A percentile compares a stretch with the other conserved stretches of the same genome.
phyloP scores from a whole-genome alignment of 2,888 invertebrate genomes.

The Taphrorychus bicolor region DNA sequence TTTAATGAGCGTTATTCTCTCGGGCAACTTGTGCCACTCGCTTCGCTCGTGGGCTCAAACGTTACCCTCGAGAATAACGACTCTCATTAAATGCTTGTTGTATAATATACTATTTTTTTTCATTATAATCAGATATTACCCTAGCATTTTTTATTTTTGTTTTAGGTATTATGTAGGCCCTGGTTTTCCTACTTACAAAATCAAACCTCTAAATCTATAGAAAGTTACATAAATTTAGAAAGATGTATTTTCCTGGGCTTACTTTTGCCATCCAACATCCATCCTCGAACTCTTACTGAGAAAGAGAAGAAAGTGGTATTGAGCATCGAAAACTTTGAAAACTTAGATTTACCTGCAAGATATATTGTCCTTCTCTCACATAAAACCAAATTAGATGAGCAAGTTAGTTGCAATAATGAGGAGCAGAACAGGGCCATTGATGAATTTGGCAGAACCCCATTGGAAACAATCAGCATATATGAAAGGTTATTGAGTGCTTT shows the following conservation, averaged over 20 bases:
- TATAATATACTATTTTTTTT: too few relatives aligned
- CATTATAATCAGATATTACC: too few relatives aligned
- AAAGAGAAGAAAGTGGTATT: slow-evolving; percentile 51
- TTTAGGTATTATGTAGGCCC: slow-evolving; percentile 46
- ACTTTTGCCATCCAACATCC: slow-evolving; percentile 43
- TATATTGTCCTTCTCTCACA: slow-evolving; percentile 51
- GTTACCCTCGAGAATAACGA: too few relatives aligned
- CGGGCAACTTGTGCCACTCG: too few relatives aligned
- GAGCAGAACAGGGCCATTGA: slow-evolving; percentile 46
- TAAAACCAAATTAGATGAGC: slow-evolving; percentile 48
- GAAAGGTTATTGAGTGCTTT: slow-evolving; percentile 50
- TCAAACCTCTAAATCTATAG: slow-evolving; percentile 44
- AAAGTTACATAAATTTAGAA: slow-evolving; percentile 52
- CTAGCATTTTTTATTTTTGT: slow-evolving; percentile 16
- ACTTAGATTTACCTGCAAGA: slow-evolving; percentile 52
- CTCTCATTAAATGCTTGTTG: too few relatives aligned
- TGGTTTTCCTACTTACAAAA: slow-evolving; percentile 41
- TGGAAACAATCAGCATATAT: slow-evolving; percentile 51
- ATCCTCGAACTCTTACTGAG: slow-evolving; percentile 45
- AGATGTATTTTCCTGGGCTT: slow-evolving; percentile 52
- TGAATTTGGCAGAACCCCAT: slow-evolving; percentile 50
- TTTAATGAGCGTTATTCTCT: too few relatives aligned
- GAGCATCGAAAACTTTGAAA: slow-evolving; percentile 54
- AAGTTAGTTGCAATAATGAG: slow-evolving; percentile 42
- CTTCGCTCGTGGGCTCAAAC: too few relatives aligned